Conservation (phyloP, 2,888 invertebrate genomes). For the Cheilosia scutellata region DNA sequence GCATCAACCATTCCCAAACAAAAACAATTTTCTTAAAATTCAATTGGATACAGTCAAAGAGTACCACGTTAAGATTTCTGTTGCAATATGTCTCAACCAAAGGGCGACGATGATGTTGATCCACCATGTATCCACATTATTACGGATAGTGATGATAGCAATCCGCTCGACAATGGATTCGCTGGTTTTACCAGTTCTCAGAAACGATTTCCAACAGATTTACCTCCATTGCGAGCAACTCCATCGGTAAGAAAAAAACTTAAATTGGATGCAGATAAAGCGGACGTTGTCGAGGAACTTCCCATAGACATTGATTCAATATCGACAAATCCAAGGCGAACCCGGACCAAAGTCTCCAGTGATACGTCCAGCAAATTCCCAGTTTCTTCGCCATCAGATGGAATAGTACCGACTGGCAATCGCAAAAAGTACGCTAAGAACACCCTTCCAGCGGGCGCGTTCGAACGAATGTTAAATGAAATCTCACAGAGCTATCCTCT, state of each 20-base stretch:
- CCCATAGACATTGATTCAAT: constrained; percentile 67
- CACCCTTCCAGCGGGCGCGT: constrained; percentile 80
- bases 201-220: constrained; percentile 19
- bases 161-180: constrained; percentile 37
- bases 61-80: background rate
- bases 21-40: constrained; percentile 27
- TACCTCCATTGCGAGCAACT: background rate
- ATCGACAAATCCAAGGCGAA: constrained; percentile 55
- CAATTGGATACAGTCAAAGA: background rate
- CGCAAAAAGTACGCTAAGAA: constrained; percentile 80
- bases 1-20: constrained; percentile 18
- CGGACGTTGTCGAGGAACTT: constrained; percentile 26
- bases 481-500: constrained; percentile 80
- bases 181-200: constrained; percentile 45
- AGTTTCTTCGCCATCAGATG: constrained; percentile 81
- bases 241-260: constrained; percentile 44
- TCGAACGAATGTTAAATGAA: constrained; percentile 80
- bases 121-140: constrained; percentile 40
- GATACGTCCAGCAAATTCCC: constrained; percentile 83
- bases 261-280: constrained; percentile 37
- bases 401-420: constrained; percentile 77
- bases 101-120: constrained; percentile 14
- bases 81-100: constrained; percentile 51
- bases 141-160: constrained; percentile 56
- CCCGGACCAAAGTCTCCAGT: constrained; percentile 59